Evolutionary conservation across 2,113 vertebrate genomes (phyloP), one percentile per base, ranked within the genome.

Genomic region (Circaetus gallicus): DNA sequence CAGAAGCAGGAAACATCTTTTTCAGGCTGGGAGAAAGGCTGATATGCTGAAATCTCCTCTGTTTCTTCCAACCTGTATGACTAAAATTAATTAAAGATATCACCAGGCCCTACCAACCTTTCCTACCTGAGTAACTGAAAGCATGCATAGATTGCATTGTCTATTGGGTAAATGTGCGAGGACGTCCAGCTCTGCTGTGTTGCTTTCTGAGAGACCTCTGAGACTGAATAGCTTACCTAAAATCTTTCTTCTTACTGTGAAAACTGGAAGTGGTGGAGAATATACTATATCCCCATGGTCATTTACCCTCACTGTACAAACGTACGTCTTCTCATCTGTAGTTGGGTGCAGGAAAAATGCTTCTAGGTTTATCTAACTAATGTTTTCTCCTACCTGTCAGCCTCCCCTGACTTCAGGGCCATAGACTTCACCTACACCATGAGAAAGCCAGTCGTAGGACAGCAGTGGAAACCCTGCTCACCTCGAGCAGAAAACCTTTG

Each of bases 251-350:
- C 50, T 49, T 58, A 43, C 32, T 24, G 16, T 58, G 50, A 74
- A 58, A 88, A 52, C 8, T 76, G 40, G 62, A 71, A 55, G 16
- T 6, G 3, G 6, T 43, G 31, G 28, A 31, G 28, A 52, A 36
- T 26, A 21, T 11, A 21, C 4, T 16, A 11, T 26, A 78, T 34
- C 16, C 11, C 50, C n/a, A 1, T 4, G 13, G 38, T 21, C 21
- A 53, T n/a, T 81, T 42, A 53, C 22, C 4, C 31, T 76, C 22
- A 26, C 19, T 76, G 24, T 50, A 85, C 38, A 80, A 70, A 38
- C 0, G 0, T 9, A 21, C 3, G 0, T 43, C 36, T 47, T 85
- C 11, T 74, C 42, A 36, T 13, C 42, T 63, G 18, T 12, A 59
- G 34, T 3, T 74, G 49, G n/a, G 32, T 11, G 7, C 7, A 53